These are phyloP conservation scores for Phoxinus dragarum DNA, from an alignment of 2,797 vertebrate species.

Conservation along the genomic window DNA sequence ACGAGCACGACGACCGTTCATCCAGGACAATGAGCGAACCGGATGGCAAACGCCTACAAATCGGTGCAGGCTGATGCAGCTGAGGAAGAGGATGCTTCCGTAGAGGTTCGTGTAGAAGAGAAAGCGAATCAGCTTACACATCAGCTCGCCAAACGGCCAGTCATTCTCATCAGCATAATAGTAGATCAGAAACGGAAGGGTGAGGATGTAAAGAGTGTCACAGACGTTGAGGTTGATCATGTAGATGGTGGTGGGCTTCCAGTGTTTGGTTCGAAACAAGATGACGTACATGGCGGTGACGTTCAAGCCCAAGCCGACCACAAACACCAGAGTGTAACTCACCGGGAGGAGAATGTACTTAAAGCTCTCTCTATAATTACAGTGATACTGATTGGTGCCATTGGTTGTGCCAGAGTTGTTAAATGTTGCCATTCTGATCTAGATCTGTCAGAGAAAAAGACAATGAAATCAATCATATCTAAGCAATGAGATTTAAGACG, in stretches of 20 bases:
- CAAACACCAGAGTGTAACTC: slow-evolving; percentile 88
- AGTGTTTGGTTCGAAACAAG: slow-evolving; percentile 88
- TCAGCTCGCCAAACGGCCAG: slow-evolving; percentile 89
- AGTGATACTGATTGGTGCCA: slow-evolving; percentile 72
- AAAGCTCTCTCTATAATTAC: slow-evolving; percentile 88
- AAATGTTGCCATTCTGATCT: slow-evolving; percentile 61
- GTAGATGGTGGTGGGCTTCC: slow-evolving; percentile 93
- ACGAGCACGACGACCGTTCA: slow-evolving; percentile 81
- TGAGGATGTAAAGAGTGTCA: slow-evolving; percentile 89
- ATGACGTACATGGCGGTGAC: slow-evolving; percentile 85
- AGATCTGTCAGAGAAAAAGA: slow-evolving; percentile 58
- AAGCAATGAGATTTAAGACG: background rate
- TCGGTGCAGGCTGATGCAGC: slow-evolving; percentile 92
- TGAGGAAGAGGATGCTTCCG: slow-evolving; percentile 94
- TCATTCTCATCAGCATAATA: slow-evolving; percentile 90
- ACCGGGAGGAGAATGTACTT: slow-evolving; percentile 92
- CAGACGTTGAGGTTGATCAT: slow-evolving; percentile 95
- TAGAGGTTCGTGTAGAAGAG: slow-evolving; percentile 97
- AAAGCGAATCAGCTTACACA: slow-evolving; percentile 95
- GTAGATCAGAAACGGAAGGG: slow-evolving; percentile 91
- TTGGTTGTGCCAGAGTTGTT: slow-evolving; percentile 49
- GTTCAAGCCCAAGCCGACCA: slow-evolving; percentile 89
- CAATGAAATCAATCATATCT: background rate
- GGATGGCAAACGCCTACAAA: slow-evolving; percentile 92
- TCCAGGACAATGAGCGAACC: slow-evolving; percentile 87